A percentile compares a stretch with the other conserved stretches of the same genome.
phyloP scores from a whole-genome alignment of 2,113 vertebrate species.

The Pampusana beccarii region DNA sequence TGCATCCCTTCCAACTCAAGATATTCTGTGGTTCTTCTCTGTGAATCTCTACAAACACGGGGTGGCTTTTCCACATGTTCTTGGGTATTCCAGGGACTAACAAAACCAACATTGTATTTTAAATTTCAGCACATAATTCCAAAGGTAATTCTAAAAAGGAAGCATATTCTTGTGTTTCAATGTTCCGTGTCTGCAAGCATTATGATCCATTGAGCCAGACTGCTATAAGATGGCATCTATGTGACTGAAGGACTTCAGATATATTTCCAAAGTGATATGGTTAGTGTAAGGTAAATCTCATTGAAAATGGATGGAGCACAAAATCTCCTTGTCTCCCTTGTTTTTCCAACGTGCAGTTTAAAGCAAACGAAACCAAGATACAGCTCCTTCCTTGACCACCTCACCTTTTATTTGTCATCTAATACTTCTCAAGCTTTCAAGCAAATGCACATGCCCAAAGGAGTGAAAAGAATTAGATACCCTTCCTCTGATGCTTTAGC shows the following conservation, averaged over 20 bases:
- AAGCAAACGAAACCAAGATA: neutral
- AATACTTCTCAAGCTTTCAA: neutral
- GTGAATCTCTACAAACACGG: neutral
- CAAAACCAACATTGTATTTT: neutral
- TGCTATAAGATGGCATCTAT: neutral
- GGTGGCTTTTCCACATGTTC: neutral
- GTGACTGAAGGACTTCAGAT: neutral
- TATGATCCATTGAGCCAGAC: neutral
- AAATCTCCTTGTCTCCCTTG: neutral
- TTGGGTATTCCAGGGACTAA: neutral
- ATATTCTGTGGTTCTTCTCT: neutral
- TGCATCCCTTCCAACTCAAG: neutral
- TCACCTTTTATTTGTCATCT: neutral
- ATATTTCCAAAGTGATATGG: neutral
- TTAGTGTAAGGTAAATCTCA: neutral
- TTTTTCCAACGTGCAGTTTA: neutral
- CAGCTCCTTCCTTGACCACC: neutral
- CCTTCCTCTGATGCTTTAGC: neutral
- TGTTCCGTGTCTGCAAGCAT: neutral
- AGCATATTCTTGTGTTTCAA: neutral
- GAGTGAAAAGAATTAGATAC: neutral
- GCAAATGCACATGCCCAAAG: neutral
- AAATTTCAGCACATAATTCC: neutral
- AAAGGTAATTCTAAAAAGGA: neutral
- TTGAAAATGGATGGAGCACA: neutral